phyloP scores from a whole-genome alignment of 1,140 invertebrate species.

The Papilio aristodemus region DNA sequence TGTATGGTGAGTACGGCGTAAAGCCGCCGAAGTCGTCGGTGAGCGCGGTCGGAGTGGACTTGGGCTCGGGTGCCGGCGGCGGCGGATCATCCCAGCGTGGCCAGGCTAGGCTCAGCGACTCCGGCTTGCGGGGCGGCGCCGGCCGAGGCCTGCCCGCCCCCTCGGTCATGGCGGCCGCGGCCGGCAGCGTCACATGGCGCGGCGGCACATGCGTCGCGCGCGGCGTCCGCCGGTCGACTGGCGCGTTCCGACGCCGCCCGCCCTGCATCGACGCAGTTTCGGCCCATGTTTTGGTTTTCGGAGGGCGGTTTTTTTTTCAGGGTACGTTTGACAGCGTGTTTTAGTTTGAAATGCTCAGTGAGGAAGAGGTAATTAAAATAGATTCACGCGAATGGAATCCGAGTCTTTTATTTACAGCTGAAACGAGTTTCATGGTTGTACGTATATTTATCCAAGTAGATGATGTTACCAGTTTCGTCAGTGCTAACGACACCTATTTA shows the following conservation, averaged over 20 bases:
- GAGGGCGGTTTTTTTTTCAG: slow-evolving; percentile 34
- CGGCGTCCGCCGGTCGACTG: slow-evolving; percentile 68
- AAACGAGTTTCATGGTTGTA: background rate
- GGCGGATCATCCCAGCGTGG: slow-evolving; percentile 72
- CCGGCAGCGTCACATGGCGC: slow-evolving; percentile 63
- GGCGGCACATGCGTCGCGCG: slow-evolving; percentile 57
- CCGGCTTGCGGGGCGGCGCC: slow-evolving; percentile 74
- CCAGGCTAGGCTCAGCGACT: slow-evolving; percentile 65
- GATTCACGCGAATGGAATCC: background rate
- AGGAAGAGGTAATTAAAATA: slow-evolving; percentile 18
- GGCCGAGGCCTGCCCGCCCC: slow-evolving; percentile 71
- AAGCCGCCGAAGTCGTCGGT: slow-evolving; percentile 80
- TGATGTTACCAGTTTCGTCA: too few relatives aligned
- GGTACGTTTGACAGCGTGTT: slow-evolving; percentile 12
- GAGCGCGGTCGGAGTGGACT: slow-evolving; percentile 63
- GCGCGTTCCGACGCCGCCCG: slow-evolving; percentile 51
- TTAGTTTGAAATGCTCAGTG: slow-evolving; percentile 21
- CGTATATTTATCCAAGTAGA: too few relatives aligned
- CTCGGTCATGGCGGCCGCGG: slow-evolving; percentile 65
- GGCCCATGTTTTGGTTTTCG: slow-evolving; percentile 49
- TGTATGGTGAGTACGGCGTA: slow-evolving; percentile 81
- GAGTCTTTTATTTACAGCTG: slow-evolving; percentile 12
- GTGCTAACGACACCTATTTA: too few relatives aligned
- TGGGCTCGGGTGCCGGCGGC: slow-evolving; percentile 67
- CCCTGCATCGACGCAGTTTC: slow-evolving; percentile 48